These are phyloP conservation scores for Cyclargus thomasi DNA, from an alignment of 1,140 invertebrate species.

Conservation along the genomic window DNA sequence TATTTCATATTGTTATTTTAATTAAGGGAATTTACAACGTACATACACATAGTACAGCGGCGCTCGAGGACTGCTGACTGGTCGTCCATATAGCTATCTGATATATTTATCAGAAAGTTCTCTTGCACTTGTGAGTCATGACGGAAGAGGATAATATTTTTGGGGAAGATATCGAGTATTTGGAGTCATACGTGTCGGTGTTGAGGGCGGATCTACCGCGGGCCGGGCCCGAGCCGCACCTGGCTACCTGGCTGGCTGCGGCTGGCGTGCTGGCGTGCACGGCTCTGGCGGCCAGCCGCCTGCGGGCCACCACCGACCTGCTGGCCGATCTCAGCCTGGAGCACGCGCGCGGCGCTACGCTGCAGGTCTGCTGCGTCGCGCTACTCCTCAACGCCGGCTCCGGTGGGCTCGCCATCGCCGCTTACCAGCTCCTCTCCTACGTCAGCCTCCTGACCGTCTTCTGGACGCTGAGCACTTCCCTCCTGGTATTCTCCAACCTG, in stretches of 20 bases:
- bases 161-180: neutral
- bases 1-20: too few species aligned
- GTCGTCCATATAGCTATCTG: too few species aligned
- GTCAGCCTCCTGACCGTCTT: conserved; percentile 18
- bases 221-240: neutral
- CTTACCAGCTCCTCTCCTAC: conserved; percentile 11
- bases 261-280: too few species aligned
- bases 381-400: neutral
- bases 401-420: neutral
- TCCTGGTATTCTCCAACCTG: conserved; percentile 22
- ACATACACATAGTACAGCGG: too few species aligned
- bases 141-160: too few species aligned
- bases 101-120: too few species aligned
- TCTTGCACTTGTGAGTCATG: too few species aligned
- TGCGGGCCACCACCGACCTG: neutral
- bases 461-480: conserved; percentile 21
- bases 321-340: neutral
- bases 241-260: neutral
- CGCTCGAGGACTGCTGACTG: too few species aligned
- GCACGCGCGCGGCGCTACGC: neutral
- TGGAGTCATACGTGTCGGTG: neutral
- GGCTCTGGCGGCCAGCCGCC: too few species aligned
- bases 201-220: neutral
- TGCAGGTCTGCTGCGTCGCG: neutral
- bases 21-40: too few species aligned